Evolutionary conservation across 2,888 invertebrate species (phyloP), one percentile per base, ranked within the genome.

Genomic region (Barypeithes pellucidus): DNA sequence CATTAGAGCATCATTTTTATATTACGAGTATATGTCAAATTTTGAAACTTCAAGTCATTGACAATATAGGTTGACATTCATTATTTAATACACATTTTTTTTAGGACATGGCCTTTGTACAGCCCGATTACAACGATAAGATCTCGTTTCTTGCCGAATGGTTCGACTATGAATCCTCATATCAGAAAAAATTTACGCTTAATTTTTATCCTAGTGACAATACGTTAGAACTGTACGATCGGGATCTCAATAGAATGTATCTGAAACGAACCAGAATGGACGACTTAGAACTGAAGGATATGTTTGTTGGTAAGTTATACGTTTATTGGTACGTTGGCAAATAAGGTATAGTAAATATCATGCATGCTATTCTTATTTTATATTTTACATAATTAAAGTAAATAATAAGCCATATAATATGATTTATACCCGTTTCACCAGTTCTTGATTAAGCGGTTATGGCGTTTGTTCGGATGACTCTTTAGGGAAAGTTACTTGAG

Each of bases 141-240:
- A 87, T 89, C 78, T 85, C 88, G 4, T 94, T 95, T 85, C 85
- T 91, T 72, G 94, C 93, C 2, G 95, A 96, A 87, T 97, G 96
- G 96, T 95, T 92, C 82, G 97, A 97, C 83, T 90, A 91, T 78
- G 91, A 93, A 80, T 92, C 95, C 0, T 91, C 91, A 45, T 88
- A 93, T 14, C 86, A 91, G 20, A 91, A 94, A 79, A 91, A 91
- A 75, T 96, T 95, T 84, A 89, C 91, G 80, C 86, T 97, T 59
- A 92, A 92, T 79, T 97, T 90, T 84, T 95, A 91, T 84, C 91
- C 93, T 1, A 88, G 87, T 60, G 96, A 96, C 84, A 90, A 91
- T 79, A 92, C 94, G 0, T 86, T 96, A 29, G 96, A 97, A 88
- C 90, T 97, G 5, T 86, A 78, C 77, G 86, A 86, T 76, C 79